Percentiles rank a stretch among this genome's conserved stretches.
Conservation (phyloP, 2,797 vertebrate genomes). For the Amblyraja radiata region DNA sequence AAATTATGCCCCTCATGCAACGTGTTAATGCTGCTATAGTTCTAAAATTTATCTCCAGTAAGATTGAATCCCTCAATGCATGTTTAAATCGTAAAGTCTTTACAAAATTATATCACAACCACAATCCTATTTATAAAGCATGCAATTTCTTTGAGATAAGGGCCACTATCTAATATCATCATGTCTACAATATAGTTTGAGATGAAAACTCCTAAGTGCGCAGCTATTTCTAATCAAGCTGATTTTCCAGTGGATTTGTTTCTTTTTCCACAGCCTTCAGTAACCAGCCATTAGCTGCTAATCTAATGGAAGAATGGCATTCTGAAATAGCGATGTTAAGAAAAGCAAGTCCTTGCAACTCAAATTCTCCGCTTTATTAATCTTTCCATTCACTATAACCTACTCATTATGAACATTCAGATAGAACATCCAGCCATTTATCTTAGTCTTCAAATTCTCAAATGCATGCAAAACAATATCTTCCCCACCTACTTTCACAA, state of each 20-base stretch:
- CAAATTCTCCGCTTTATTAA: not conserved
- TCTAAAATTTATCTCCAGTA: not conserved
- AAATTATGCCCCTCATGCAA: not conserved
- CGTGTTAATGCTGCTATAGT: not conserved
- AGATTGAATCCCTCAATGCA: not conserved
- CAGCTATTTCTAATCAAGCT: not conserved
- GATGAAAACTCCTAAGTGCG: not conserved
- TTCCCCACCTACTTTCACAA: not conserved
- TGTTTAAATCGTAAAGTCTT: not conserved
- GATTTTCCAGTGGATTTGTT: not conserved
- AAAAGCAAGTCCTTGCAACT: not conserved
- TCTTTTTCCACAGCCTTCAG: not conserved
- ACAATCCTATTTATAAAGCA: not conserved
- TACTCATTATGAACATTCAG: not conserved
- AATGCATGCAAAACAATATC: not conserved
- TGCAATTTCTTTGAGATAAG: not conserved
- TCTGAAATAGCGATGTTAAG: not conserved
- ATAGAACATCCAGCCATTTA: not conserved
- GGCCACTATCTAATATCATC: not conserved
- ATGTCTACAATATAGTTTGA: not conserved
- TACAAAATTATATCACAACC: not conserved
- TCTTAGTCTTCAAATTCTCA: not conserved
- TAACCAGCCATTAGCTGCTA: not conserved
- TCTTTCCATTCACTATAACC: not conserved
- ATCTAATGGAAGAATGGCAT: not conserved